Evolutionary conservation across 1,140 invertebrate genomes (phyloP).

Genomic region (Pachyrhynchus sulphureomaculatus): DNA sequence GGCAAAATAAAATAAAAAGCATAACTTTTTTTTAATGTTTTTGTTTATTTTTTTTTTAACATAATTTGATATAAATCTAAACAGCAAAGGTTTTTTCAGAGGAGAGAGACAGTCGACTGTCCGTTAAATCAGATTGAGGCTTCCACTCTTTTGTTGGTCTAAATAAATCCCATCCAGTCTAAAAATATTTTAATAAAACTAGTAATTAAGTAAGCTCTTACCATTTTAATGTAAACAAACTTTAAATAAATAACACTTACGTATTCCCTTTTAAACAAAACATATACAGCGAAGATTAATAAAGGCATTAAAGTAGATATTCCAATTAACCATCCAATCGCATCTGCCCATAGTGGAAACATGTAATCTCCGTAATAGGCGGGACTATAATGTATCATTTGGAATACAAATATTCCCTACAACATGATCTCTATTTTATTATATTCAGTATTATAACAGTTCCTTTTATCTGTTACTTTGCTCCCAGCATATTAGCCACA

Average conservation of each 20-base stretch:
- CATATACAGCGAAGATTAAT: conserved; percentile 59
- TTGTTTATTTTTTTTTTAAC: too few species aligned
- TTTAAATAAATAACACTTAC: conserved; percentile 3
- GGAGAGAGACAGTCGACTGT: conserved; percentile 26
- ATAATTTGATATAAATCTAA: not conserved
- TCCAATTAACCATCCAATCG: conserved; percentile 70
- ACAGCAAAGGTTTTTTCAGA: not conserved
- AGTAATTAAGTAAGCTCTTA: too few species aligned
- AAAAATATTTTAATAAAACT: too few species aligned
- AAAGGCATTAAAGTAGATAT: conserved; percentile 64
- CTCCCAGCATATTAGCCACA: not conserved
- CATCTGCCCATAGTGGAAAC: conserved; percentile 68
- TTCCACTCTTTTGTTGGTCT: conserved; percentile 47
- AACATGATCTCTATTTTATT: conserved; percentile 33
- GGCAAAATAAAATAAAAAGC: too few species aligned
- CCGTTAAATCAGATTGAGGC: conserved; percentile 36
- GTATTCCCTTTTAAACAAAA: conserved; percentile 53
- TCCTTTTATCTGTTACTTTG: not conserved
- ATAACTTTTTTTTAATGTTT: too few species aligned
- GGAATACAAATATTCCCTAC: conserved; percentile 69
- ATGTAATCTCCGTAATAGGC: conserved; percentile 60
- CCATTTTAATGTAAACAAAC: not conserved
- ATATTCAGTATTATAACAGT: not conserved
- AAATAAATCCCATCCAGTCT: conserved; percentile 48
- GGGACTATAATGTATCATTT: conserved; percentile 62